These are phyloP conservation scores for Danionella dracula DNA, from an alignment of 2,797 vertebrate genomes.

Conservation along the genomic window DNA sequence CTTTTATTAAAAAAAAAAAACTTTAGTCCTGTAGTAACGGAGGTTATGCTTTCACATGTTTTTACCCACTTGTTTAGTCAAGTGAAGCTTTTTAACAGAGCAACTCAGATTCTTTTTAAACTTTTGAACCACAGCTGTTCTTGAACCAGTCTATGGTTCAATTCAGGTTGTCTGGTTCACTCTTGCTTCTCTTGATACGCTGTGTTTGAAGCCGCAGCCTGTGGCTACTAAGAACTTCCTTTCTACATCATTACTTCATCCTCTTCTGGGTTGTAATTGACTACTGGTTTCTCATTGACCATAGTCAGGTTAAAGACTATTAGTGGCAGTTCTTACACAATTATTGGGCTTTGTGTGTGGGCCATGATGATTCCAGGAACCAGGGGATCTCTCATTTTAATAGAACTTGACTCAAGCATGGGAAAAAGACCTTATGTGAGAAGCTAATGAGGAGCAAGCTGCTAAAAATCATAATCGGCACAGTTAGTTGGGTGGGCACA, in stretches of 20 bases:
- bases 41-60: too few species aligned
- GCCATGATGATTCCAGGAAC: slow-evolving; percentile 27
- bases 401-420: slow-evolving; percentile 4
- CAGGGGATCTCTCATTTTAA: slow-evolving; percentile 26
- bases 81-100: too few species aligned
- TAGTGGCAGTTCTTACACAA: slow-evolving; percentile 8
- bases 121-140: too few species aligned
- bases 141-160: too few species aligned
- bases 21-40: too few species aligned
- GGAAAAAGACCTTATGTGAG: slow-evolving; percentile 13
- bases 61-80: too few species aligned
- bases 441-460: slow-evolving; percentile 10
- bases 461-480: slow-evolving; percentile 6
- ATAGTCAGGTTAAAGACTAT: slow-evolving; percentile 20
- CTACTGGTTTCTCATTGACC: slow-evolving; percentile 15
- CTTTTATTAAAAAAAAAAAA: too few species aligned
- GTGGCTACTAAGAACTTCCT: slow-evolving; percentile 19
- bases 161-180: too few species aligned
- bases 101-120: too few species aligned
- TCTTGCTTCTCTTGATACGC: too few species aligned
- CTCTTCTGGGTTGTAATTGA: slow-evolving; percentile 32
- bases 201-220: background rate
- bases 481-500: background rate
- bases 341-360: slow-evolving; percentile 19
- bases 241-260: slow-evolving; percentile 23